Base-by-base conservation (phyloP, 1,140 invertebrate genomes). In the Dendrolimus kikuchii region DNA sequence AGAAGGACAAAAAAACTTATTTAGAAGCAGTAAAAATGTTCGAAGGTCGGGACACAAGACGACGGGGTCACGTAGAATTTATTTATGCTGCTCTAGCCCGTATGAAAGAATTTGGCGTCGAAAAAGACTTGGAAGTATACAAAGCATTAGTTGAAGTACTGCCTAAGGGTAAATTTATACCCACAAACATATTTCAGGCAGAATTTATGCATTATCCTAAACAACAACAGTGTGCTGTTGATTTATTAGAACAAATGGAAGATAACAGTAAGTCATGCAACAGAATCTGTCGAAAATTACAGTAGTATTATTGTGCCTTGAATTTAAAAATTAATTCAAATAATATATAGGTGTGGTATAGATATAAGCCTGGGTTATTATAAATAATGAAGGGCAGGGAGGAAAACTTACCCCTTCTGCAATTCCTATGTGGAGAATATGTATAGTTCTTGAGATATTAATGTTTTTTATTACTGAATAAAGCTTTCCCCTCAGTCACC, bases 171-270 rank as follows among this genome's bases (percentile, higher is more conserved):
- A 94, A 92, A 78, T 94, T 97, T 78, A 90, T 98, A 53, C 92
- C 98, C 0, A 88, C 75, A 39, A 98, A 94, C 83, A 78, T 92
- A 10, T 92, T 94, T 69, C 95, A 98, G 89, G 90, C 92, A 0
- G 95, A 97, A 77, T 95, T 98, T 63, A 92, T 93, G 90, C 95
- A 98, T 82, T 98, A 95, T 88, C 95, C 97, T 0, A 95, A 95
- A 84, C 98, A 99, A 66, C 98, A 99, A 74, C 91, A 96, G 51
- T 96, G 95, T 85, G 93, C 92, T 23, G 91, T 98, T 6, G 93
- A 96, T 72, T 63, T 99, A 44, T 81, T 99, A 7, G 91, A 94
- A 64, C 91, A 96, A 88, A 99, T 99, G 95, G 96, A 98, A 89
- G 86, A 92, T 54, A 93, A 97, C 89, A 92, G 93, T 94, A 88